Base-by-base conservation (phyloP, 2,888 invertebrate genomes). In the Ennomos fuscantarius region DNA sequence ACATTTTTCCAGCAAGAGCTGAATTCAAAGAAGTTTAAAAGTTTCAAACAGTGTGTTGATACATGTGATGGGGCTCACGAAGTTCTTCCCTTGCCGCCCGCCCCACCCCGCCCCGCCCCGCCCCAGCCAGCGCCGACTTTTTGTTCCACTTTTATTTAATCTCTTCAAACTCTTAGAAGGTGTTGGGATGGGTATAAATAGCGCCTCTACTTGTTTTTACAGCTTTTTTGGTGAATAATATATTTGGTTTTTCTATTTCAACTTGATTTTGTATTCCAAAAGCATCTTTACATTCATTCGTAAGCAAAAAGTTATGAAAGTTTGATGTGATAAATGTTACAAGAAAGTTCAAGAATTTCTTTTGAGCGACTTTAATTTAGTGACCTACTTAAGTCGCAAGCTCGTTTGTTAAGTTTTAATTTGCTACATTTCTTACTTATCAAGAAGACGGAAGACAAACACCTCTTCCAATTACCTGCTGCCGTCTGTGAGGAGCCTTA, bases 21-120 rank as follows among this genome's bases (percentile, higher is more conserved):
- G 73, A 76, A 74, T 78, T 69, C 73, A 64, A 76, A 73, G 70
- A 76, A 81, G 79, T 80, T 81, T 69, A 58, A 67, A 79, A 82
- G 65, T 82, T 79, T 73, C 66, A 72, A 78, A 79, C 75, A 72
- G 72, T 75, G 72, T 75, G 74, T 77, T 78, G 80, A 78, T 81
- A 79, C 77, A 79, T 78, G 80, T 74, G 74, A 81, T 74, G 75
- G 70, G 73, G 74, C 76, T 81, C 72, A 66, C 62, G 55, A 76
- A 76, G 66, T 75, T 72, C 52, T 57, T 36, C 59, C 65, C 60
- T 53, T 33, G 15, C 37, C 35, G 50, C 24, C 37, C 34, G 33
- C 13, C 12, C 51, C 13, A 9, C 32, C 36, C 8, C 37, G 31
- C n/a, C 12, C 35, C n/a, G 32, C 32, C 13, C 13, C 33, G 13